Base-by-base conservation (phyloP, 2,113 vertebrate species). In the Rhodinocichla rosea region DNA sequence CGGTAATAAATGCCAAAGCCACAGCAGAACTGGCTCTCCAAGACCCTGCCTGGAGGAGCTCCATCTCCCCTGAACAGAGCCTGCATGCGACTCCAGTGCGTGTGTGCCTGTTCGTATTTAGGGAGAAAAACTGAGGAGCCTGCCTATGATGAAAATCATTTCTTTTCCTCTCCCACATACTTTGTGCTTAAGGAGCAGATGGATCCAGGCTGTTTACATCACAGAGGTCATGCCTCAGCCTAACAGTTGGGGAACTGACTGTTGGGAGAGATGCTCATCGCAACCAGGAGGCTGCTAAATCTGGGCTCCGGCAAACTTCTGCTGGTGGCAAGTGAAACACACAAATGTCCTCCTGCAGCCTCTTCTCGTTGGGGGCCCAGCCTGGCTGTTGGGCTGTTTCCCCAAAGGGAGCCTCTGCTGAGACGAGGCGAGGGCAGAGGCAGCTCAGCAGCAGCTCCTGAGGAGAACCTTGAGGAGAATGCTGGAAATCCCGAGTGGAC, bases 191-290 rank as follows among this genome's bases (percentile, higher is more conserved):
- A 44, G 92, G 86, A 97, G 95, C 96, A 97, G 96, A 97, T 97
- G 96, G 96, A 97, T 97, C 84, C 94, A 96, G 92, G 95, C 92
- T 96, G 93, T 97, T 97, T 97, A 96, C 93, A 96, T 96, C 95
- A 96, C 73, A 60, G 94, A 96, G 96, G 94, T 97, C 95, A 95
- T 90, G 92, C 90, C 95, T 94, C 88, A 93, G 96, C 86, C 86
- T 96, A 97, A 94, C 94, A 96, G 93, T 95, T 94, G 92, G 88
- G 79, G 96, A 97, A 83, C 90, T 94, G 94, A 96, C 94, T 96
- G 94, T 67, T 96, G 88, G 92, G 85, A 81, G 87, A 83, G 93
- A 95, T 94, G 96, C 80, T 37, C 95, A 92, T 92, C 52, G 27
- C 85, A 64, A 83, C 79, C 82, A 88, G 75, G 42, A 96, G 68